phyloP scores from a whole-genome alignment of 2,113 vertebrate genomes.

The Gavialis gangeticus region DNA sequence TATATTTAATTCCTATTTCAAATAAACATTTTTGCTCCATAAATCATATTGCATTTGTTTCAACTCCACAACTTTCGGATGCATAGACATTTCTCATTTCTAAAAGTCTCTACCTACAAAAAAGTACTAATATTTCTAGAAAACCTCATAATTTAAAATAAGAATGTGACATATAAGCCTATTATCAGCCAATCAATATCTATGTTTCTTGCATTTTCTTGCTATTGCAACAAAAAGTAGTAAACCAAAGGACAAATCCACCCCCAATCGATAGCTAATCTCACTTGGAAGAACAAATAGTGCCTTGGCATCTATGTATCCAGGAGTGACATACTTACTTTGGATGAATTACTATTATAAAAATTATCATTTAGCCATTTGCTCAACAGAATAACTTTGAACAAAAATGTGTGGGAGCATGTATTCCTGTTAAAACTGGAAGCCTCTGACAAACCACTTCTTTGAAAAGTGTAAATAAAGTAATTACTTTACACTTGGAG shows the following conservation, averaged over 20 bases:
- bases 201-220: conserved; percentile 33
- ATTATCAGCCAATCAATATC: conserved; percentile 48
- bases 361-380: background rate
- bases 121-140: background rate
- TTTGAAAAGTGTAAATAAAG: background rate
- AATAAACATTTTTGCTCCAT: background rate
- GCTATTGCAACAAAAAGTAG: background rate
- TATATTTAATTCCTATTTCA: background rate
- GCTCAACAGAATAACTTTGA: background rate
- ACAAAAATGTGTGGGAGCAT: background rate
- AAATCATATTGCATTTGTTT: background rate
- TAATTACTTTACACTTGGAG: background rate
- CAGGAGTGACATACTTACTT: background rate
- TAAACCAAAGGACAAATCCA: conserved; percentile 5
- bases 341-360: background rate
- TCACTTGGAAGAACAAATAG: conserved; percentile 18
- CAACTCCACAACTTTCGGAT: background rate
- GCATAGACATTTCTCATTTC: background rate
- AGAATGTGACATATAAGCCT: background rate
- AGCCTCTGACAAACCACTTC: background rate
- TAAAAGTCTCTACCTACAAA: background rate
- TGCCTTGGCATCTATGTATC: background rate
- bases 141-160: conserved; percentile 37
- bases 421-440: conserved; percentile 2
- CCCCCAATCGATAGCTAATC: conserved; percentile 37